Evolutionary conservation across 2,113 vertebrate species (phyloP).

Genomic region (Miniopterus natalensis): DNA sequence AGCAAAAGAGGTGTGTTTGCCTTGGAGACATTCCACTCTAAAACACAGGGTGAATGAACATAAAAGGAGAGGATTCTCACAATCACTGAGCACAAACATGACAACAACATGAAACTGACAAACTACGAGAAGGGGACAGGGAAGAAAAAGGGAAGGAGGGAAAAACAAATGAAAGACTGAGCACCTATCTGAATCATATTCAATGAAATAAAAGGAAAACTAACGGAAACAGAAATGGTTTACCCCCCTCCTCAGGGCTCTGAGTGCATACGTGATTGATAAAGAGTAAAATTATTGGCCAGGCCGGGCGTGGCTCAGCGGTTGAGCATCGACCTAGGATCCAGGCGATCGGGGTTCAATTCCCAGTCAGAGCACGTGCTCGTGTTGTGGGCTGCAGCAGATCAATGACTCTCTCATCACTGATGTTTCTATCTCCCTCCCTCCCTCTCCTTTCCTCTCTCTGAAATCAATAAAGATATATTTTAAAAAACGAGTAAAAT

Average conservation of each 20-base stretch:
- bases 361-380: too few relatives aligned
- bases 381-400: too few relatives aligned
- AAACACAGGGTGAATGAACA: background rate
- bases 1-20: background rate
- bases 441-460: too few relatives aligned
- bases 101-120: background rate
- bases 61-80: background rate
- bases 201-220: slow-evolving; percentile 28
- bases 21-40: background rate
- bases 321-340: too few relatives aligned
- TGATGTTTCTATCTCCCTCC: too few relatives aligned
- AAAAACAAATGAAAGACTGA: slow-evolving; percentile 25
- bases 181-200: background rate
- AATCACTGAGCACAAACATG: background rate
- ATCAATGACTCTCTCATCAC: too few relatives aligned
- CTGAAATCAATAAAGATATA: too few relatives aligned
- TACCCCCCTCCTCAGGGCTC: background rate
- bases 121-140: background rate
- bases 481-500: background rate
- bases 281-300: background rate
- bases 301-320: too few relatives aligned
- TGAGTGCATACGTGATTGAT: background rate
- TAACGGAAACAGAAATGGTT: background rate
- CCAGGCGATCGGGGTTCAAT: too few relatives aligned
- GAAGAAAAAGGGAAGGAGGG: background rate